A percentile compares a stretch with the other conserved stretches of the same genome.
Evolutionary conservation across 1,140 invertebrate species (phyloP).

Genomic region (Nephila pilipes): DNA sequence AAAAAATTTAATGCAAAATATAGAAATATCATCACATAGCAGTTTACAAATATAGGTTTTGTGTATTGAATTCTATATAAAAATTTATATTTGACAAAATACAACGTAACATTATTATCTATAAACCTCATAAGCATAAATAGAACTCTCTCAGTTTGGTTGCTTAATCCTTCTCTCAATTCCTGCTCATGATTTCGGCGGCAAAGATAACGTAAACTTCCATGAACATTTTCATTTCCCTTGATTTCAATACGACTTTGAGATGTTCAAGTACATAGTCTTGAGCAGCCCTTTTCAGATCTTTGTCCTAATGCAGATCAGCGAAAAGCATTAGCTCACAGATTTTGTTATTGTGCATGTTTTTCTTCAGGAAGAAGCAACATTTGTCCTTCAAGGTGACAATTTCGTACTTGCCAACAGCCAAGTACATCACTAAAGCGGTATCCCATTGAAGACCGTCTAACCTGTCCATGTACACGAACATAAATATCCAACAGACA

Average conservation of each 20-base stretch:
- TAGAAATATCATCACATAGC: too few relatives aligned
- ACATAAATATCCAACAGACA: background rate
- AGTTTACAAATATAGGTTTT: too few relatives aligned
- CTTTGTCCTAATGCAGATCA: background rate
- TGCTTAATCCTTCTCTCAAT: background rate
- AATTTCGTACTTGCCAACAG: background rate
- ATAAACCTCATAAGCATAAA: too few relatives aligned
- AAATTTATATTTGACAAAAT: too few relatives aligned
- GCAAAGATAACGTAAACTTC: background rate
- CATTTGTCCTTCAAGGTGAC: conserved; percentile 9
- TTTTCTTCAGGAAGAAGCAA: background rate
- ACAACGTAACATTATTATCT: too few relatives aligned
- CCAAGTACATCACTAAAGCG: background rate
- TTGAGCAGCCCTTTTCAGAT: background rate
- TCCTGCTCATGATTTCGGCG: background rate
- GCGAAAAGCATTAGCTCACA: background rate
- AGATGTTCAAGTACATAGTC: background rate
- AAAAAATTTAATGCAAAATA: too few relatives aligned
- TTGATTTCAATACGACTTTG: background rate
- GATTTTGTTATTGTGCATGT: background rate
- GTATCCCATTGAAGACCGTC: background rate
- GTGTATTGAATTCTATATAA: too few relatives aligned
- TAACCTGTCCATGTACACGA: background rate
- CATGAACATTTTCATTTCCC: background rate
- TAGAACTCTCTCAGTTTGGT: too few relatives aligned